Conservation (phyloP, 2,888 invertebrate species). For the Salticus scenicus region DNA sequence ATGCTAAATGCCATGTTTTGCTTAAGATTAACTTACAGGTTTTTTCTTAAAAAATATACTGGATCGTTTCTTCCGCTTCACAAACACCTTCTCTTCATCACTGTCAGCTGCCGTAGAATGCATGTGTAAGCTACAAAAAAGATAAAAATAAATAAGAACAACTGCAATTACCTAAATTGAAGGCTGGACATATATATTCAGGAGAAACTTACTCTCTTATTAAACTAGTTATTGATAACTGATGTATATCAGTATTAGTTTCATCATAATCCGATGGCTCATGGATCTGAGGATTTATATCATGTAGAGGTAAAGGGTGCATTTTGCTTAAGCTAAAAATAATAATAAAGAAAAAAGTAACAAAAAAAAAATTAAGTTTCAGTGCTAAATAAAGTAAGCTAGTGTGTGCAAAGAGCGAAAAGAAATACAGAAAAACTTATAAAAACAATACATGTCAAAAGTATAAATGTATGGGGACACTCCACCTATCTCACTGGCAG, state of each 20-base stretch:
- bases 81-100: conserved; percentile 82
- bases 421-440: neutral
- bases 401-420: neutral
- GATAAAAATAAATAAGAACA: conserved; percentile 17
- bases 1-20: too few relatives aligned
- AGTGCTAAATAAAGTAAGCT: neutral
- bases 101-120: conserved; percentile 63
- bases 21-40: conserved; percentile 84
- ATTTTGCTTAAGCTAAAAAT: conserved; percentile 66
- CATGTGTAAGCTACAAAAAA: conserved; percentile 56
- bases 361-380: neutral
- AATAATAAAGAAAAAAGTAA: conserved; percentile 41
- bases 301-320: conserved; percentile 64
- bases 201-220: conserved; percentile 63
- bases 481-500: too few relatives aligned
- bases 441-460: neutral
- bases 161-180: too few relatives aligned
- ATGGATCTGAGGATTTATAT: conserved; percentile 56
- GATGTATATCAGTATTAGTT: conserved; percentile 44
- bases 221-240: conserved; percentile 50
- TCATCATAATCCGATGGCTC: conserved; percentile 52
- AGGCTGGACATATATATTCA: neutral
- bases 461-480: neutral
- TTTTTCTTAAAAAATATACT: conserved; percentile 94
- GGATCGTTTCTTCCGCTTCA: conserved; percentile 89